Base-by-base conservation (phyloP, 1,140 invertebrate genomes). In the Heliconius hewitsoni region DNA sequence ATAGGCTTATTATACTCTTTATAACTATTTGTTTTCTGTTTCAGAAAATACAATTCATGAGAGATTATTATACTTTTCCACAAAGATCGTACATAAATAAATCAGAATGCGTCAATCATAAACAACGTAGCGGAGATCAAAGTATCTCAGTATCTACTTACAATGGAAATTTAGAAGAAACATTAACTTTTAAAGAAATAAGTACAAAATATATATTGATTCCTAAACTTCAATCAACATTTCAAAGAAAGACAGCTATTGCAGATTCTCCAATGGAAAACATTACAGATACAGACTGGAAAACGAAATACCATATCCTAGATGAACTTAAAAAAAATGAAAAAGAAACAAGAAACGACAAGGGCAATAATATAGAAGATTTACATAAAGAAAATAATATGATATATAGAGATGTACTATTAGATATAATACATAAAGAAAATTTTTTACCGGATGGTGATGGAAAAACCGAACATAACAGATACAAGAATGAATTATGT, bases 121-220 rank as follows among this genome's bases (percentile, higher is more conserved):
- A 66, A 27, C 23, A 27, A n/a, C 23, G 30, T 27, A 66, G 23
- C 1, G 23, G 23, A 23, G 57, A 27, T 13, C 60, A 30, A 66
- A 66, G 13, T 66, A 60, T n/a, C 1, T 13, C 60, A 66, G 2
- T 66, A 4, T 66, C 60, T 66, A 11, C 60, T 66, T 66, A 66
- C 27, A 30, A 66, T 30, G n/a, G 1, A 66, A 66, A 66, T 30
- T 27, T 66, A 27, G 60, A 66, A 66, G 87, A 92, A 80, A 55
- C 80, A 37, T 74, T 34, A n/a, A 74, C 92, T 23, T 82, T 94
- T 11, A 86, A 90, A 81, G 90, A 91, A 88, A 86, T 94, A 39
- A 88, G 87, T 73, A 89, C 93, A 79, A 93, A 91, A 78, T 94
- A 87, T 81, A 93, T 94, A 83, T 84, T 94, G 8, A 94, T 94